Base-by-base conservation (phyloP, 2,113 vertebrate genomes). In the Oxygymnocypris stewartii region DNA sequence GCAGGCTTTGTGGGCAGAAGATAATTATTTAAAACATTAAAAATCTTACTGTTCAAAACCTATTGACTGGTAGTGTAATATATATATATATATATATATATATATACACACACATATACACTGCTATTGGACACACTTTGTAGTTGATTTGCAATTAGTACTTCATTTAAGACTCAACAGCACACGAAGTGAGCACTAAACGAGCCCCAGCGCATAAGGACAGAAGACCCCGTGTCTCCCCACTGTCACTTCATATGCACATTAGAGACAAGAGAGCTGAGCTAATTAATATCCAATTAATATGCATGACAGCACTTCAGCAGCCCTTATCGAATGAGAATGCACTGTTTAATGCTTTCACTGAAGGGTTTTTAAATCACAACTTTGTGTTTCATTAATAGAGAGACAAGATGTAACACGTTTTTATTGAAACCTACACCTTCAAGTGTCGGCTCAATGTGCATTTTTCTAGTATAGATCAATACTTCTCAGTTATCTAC, bases 221-320 rank as follows among this genome's bases (percentile, higher is more conserved):
- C 51, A 37, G 35, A 42, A 65, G 25, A 47, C 79, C n/a, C 86
- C n/a, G 4, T 6, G 0, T 82, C 79, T 54, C 44, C 23, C 42
- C 14, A 20, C 78, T 63, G 35, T 28, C 86, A 37, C 61, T 87
- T 83, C n/a, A 57, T 20, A 16, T 78, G 61, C 61, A 42, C 65
- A 49, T 87, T 82, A 67, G 57, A 87, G 79, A 76, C 71, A 40
- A 37, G 44, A 25, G 80, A 40, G 73, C 23, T 59, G 44, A 42
- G 71, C 80, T 83, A 83, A 87, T 87, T 87, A 69, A 84, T 31
- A 54, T 78, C 80, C 80, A 83, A 78, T 83, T 87, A 87, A 82
- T 69, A 65, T 75, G 59, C 59, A 42, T 1, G 2, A n/a, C 10
- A 35, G 31, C 13, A 40, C 86, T 87, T 51, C 11, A 67, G 61